These are phyloP conservation scores for Drosophila bocki DNA, from an alignment of 1,140 invertebrate species.

Conservation along the genomic window DNA sequence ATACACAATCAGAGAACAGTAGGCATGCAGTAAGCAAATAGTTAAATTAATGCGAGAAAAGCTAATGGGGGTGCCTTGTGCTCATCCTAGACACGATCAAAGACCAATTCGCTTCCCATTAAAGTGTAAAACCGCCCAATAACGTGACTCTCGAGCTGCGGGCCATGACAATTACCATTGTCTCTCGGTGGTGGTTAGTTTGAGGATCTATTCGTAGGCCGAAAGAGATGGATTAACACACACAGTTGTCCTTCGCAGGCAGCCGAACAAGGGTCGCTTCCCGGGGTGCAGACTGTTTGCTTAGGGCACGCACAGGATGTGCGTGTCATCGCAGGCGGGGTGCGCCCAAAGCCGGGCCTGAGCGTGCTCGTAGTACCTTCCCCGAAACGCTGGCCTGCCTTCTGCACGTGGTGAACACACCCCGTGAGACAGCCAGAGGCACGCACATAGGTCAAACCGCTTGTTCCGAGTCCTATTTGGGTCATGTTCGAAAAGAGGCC, in stretches of 20 bases:
- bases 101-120: not conserved
- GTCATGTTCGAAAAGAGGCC: constrained; percentile 12
- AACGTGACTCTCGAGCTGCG: constrained; percentile 12
- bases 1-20: not conserved
- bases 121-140: not conserved
- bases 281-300: constrained; percentile 17
- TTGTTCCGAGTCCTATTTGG: constrained; percentile 10
- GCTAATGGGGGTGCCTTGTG: not conserved
- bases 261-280: constrained; percentile 1
- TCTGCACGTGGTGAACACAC: constrained; percentile 36
- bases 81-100: not conserved
- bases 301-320: constrained; percentile 26
- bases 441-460: constrained; percentile 18
- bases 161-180: not conserved
- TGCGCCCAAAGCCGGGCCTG: not conserved
- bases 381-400: constrained; percentile 8
- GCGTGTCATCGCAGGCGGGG: constrained; percentile 34
- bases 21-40: constrained; percentile 13
- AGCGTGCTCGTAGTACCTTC: not conserved
- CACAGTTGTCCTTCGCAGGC: constrained; percentile 1
- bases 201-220: constrained; percentile 3
- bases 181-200: constrained; percentile 2
- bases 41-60: not conserved
- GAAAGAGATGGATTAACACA: constrained; percentile 9
- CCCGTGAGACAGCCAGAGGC: constrained; percentile 8